Evolutionary conservation across 2,888 invertebrate genomes (phyloP).

Genomic region (Mythimna lalbum): DNA sequence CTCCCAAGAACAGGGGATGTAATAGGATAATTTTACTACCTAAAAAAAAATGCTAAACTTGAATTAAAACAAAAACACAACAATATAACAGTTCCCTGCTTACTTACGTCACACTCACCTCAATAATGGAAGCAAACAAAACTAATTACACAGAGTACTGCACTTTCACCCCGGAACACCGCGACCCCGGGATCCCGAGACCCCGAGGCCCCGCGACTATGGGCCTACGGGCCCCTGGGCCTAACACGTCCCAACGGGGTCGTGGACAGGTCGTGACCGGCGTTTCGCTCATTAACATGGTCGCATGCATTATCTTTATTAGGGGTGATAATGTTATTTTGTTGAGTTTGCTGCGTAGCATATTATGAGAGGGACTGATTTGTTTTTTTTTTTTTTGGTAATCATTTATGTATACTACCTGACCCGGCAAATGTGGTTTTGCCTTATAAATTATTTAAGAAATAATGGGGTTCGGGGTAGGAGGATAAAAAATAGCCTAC

Average conservation of each 20-base stretch:
- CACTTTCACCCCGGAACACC: not conserved
- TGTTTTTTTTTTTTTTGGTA: not conserved
- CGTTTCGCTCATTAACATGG: constrained; percentile 42
- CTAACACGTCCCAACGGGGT: constrained; percentile 44
- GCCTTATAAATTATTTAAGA: too few species aligned
- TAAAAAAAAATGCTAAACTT: too few species aligned
- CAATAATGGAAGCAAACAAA: constrained; percentile 47
- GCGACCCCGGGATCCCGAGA: constrained; percentile 4
- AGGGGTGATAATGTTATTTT: constrained; percentile 21
- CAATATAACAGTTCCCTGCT: not conserved
- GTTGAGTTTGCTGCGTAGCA: constrained; percentile 2
- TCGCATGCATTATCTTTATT: constrained; percentile 53
- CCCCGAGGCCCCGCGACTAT: constrained; percentile 1
- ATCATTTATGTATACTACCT: too few species aligned
- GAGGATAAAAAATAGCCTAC: too few species aligned
- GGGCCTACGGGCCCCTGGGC: constrained; percentile 11
- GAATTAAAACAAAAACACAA: not conserved
- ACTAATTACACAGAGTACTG: constrained; percentile 48
- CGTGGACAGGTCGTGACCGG: constrained; percentile 45
- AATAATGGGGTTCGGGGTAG: too few species aligned
- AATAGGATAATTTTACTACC: too few species aligned
- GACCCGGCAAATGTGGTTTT: too few species aligned
- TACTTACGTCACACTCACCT: constrained; percentile 10
- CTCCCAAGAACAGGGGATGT: too few species aligned
- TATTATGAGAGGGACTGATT: not conserved